Evolutionary conservation across 2,888 invertebrate genomes (phyloP), one percentile per base, ranked within the genome.

Genomic region (Boloria euphrosyne): DNA sequence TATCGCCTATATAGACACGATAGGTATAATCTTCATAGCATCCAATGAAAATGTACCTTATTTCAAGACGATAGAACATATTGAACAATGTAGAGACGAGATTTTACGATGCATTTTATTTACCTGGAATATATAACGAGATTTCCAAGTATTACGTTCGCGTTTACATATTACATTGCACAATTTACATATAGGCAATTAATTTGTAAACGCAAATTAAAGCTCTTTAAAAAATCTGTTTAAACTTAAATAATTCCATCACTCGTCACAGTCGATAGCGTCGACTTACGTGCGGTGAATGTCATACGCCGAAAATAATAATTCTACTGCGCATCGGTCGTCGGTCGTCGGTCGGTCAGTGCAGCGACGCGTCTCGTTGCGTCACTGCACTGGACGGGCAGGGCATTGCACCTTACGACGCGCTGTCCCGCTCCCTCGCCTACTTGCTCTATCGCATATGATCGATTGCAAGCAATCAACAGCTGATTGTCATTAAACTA

Each of bases 321-420:
- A 78, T 74, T 71, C 66, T 73, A 67, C 67, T 71, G 77, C 80
- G 79, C 81, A 80, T 76, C 80, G 76, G 75, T 46, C 57, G 57
- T 71, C 77, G 82, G 76, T 72, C 76, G 82, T 76, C 73, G 81
- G 82, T 76, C 85, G 88, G 89, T 85, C 88, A 87, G 85, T 85
- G 87, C 87, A 87, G 86, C 79, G 77, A 73, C 77, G 75, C 78
- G 78, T 81, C 83, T 82, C 80, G 81, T 90, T 90, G 89, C 90
- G 90, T 90, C 90, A 89, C 84, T 85, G 85, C 84, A 84, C 84
- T 79, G 85, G 79, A 79, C 80, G 80, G 81, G 68, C 84, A 80
- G 90, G 90, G 90, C 91, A 90, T 79, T 90, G 91, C 89, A 89
- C 90, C 84, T 84, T 81, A 83, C 80, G 76, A 69, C 78, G 81